Conservation (phyloP, 2,888 invertebrate genomes). For the Hartigia nigra region DNA sequence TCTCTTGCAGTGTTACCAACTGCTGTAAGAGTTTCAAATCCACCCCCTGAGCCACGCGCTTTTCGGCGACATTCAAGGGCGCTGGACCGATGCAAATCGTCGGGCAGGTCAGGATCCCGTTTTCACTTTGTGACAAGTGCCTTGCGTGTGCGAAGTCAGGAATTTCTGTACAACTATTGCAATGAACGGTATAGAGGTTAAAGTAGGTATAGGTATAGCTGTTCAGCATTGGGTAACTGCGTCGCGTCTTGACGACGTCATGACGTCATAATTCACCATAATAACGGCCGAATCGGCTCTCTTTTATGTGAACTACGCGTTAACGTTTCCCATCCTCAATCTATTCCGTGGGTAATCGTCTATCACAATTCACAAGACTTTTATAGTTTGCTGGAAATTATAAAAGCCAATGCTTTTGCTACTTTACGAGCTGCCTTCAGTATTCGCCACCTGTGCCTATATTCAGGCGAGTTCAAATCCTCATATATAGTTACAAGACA, state of each 20-base stretch:
- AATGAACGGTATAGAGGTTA: background rate
- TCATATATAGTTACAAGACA: background rate
- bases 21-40: background rate
- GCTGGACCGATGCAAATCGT: slow-evolving; percentile 54
- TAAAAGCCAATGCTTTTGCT: slow-evolving; percentile 5
- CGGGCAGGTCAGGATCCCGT: slow-evolving; percentile 41
- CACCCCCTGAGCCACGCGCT: slow-evolving; percentile 32
- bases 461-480: background rate
- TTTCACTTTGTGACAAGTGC: background rate
- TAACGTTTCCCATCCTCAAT: background rate
- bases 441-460: slow-evolving; percentile 33
- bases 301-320: background rate
- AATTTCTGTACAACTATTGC: background rate
- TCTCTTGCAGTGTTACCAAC: background rate
- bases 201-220: background rate
- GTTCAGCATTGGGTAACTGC: background rate
- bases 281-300: background rate
- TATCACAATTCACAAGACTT: slow-evolving; percentile 43
- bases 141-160: background rate
- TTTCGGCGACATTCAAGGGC: slow-evolving; percentile 49
- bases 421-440: slow-evolving; percentile 28
- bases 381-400: slow-evolving; percentile 49
- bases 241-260: background rate
- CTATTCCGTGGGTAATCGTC: slow-evolving; percentile 12
- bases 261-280: background rate